These are phyloP conservation scores for Tarsius wallacei DNA, from an alignment of 2,797 vertebrate species.

Conservation along the genomic window DNA sequence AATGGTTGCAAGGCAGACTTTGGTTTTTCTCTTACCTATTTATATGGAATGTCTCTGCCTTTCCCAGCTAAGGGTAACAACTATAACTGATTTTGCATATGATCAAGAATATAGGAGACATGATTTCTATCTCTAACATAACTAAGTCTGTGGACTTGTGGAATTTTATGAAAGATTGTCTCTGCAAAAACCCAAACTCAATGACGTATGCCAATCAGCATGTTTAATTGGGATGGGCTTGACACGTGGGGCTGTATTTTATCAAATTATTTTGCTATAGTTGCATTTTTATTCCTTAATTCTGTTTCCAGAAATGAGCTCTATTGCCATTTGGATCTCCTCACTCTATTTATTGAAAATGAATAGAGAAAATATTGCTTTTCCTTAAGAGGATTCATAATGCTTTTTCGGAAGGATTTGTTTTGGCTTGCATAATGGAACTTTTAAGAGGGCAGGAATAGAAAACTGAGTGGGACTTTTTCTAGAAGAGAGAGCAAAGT, in stretches of 20 bases:
- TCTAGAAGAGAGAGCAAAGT: constrained; percentile 22
- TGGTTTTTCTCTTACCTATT: constrained; percentile 44
- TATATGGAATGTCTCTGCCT: constrained; percentile 13
- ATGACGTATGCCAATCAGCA: constrained; percentile 1
- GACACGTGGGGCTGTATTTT: constrained; percentile 34
- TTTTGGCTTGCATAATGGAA: constrained; percentile 55
- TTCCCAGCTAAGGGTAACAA: not conserved
- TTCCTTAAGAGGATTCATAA: constrained; percentile 9
- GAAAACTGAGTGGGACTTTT: constrained; percentile 43
- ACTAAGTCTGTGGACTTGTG: constrained; percentile 36
- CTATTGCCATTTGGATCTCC: not conserved
- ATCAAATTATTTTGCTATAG: constrained; percentile 64
- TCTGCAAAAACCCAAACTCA: constrained; percentile 45
- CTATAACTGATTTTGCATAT: constrained; percentile 38
- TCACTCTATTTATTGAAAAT: constrained; percentile 38
- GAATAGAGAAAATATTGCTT: constrained; percentile 34
- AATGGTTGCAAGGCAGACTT: constrained; percentile 33
- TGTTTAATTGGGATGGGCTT: constrained; percentile 56
- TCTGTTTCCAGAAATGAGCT: constrained; percentile 55
- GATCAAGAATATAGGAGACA: constrained; percentile 7
- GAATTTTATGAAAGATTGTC: constrained; percentile 67
- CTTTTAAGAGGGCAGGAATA: constrained; percentile 36
- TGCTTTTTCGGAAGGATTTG: constrained; percentile 32
- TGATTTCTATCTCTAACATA: constrained; percentile 31
- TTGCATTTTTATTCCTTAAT: constrained; percentile 59